Evolutionary conservation across 2,113 vertebrate genomes (phyloP), one percentile per base, ranked within the genome.

Genomic region (Antigone vipio): DNA sequence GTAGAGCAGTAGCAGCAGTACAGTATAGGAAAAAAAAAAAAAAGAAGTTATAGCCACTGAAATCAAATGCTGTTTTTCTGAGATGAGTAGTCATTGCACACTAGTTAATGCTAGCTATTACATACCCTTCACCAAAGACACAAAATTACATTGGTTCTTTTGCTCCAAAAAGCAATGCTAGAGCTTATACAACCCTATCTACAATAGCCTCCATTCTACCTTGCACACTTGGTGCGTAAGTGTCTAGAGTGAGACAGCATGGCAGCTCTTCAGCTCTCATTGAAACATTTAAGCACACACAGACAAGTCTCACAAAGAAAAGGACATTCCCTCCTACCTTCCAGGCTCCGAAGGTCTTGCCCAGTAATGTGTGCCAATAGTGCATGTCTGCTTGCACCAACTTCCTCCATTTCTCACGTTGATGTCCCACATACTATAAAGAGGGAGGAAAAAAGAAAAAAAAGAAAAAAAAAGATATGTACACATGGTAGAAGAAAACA

Each of bases 281-380:
- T 23, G 27, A 44, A 84, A 76, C 53, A 17, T 17, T 60, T 17
- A 13, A 50, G 62, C 26, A 63, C 30, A 50, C 5, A 6, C 22
- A 73, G 49, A 22, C 14, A 58, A 42, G 20, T 27, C 26, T 12
- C 40, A 53, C 34, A 23, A 27, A 44, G 11, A 18, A 67, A 62
- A 67, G 29, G 30, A 53, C 12, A 6, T 8, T 59, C 29, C 42
- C 38, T 62, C 96, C 69, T 97, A 98, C 98, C 98, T 97, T 98
- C 99, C 99, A 99, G 68, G 95, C 96, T 7, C 42, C 72, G 85
- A 99, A 88, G 3, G 91, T 94, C 66, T 96, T 97, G 86, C 81
- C 92, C 50, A 98, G 98, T 67, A 98, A 59, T 0, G 17, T 17
- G 38, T 14, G 97, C 66, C 2, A 89, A 96, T 97, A 95, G 40